Evolutionary conservation across 2,888 invertebrate species (phyloP).

Genomic region (Sisyra terminalis): DNA sequence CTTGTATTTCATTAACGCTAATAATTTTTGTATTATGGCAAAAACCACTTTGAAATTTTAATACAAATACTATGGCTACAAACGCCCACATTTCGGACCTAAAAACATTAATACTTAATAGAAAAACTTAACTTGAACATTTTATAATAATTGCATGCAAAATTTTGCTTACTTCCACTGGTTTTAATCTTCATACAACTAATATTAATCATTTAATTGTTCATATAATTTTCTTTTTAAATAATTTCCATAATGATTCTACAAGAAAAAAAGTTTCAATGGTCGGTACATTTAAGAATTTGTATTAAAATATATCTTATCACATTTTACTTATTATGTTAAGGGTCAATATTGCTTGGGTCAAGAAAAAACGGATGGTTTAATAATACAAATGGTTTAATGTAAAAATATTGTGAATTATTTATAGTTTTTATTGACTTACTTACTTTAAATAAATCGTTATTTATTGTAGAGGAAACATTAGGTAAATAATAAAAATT

Average conservation of each 20-base stretch:
- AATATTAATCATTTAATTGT: neutral
- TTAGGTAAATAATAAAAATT: neutral
- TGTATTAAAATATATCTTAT: neutral
- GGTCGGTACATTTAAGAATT: neutral
- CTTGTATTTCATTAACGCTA: conserved; percentile 5
- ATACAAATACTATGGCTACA: neutral
- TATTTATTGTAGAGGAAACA: neutral
- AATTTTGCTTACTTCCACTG: neutral
- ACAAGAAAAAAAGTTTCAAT: no score
- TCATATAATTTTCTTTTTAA: no score
- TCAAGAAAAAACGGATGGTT: neutral
- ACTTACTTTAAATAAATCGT: no score
- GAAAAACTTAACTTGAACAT: neutral
- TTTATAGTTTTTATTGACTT: no score
- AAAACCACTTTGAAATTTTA: neutral
- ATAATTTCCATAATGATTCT: no score
- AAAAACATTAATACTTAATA: neutral
- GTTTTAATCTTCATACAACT: neutral
- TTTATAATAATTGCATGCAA: no score
- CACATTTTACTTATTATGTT: no score
- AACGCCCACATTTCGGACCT: neutral
- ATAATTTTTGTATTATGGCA: neutral
- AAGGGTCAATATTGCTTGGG: neutral
- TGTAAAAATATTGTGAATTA: no score
- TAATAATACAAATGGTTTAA: no score